phyloP scores from a whole-genome alignment of 2,888 invertebrate species.

The Pomacea canaliculata region DNA sequence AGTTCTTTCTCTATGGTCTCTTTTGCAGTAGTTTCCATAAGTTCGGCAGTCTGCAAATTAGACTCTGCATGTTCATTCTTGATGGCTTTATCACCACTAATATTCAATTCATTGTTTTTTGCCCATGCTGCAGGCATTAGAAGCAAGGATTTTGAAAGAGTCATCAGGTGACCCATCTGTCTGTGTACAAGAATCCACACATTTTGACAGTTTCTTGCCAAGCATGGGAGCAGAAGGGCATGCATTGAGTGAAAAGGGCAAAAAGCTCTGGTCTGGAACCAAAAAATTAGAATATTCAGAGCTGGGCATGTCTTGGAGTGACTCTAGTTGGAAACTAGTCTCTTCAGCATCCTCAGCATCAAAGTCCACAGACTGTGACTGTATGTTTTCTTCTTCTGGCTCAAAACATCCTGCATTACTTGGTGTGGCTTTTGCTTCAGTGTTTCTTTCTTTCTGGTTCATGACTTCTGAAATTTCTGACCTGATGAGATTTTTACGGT shows the following conservation, averaged over 20 bases:
- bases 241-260: neutral
- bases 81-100: no score
- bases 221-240: no score
- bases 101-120: no score
- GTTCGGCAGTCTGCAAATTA: neutral
- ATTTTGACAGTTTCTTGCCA: neutral
- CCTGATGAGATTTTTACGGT: no score
- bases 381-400: slow-evolving; percentile 14
- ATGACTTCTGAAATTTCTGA: no score
- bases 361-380: neutral
- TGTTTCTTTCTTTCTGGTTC: no score
- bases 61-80: neutral
- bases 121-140: neutral
- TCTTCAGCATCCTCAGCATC: neutral
- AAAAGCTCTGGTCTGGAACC: neutral
- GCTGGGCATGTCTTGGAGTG: slow-evolving; percentile 2
- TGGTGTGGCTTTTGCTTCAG: neutral
- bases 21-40: neutral
- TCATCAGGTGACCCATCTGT: neutral
- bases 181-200: slow-evolving; percentile 4
- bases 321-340: slow-evolving; percentile 35
- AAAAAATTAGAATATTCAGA: neutral
- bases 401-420: slow-evolving; percentile 16
- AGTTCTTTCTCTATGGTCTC: neutral
- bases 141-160: neutral